Evolutionary conservation across 53 echinoderm and acorn worm genomes (phyloP).

Genomic region (Holothuria scabra): DNA sequence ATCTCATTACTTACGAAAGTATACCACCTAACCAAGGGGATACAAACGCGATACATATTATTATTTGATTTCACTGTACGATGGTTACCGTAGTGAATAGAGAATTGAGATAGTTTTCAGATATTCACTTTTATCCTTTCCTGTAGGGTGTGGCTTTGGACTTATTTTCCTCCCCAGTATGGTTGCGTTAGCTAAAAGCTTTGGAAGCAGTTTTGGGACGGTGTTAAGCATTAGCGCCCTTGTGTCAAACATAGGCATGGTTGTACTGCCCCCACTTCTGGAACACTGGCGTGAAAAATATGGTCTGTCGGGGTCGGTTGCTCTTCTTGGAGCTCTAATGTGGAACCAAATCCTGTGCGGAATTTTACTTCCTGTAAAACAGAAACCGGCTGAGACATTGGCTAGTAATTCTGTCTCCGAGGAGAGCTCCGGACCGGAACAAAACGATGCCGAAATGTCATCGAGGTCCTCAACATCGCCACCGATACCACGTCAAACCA

Average conservation of each 20-base stretch:
- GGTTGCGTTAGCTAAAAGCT: neutral
- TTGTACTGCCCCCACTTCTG: neutral
- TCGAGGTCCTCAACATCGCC: too few relatives aligned
- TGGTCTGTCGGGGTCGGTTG: neutral
- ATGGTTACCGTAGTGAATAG: too few relatives aligned
- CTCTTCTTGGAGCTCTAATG: constrained; percentile 5
- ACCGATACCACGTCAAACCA: too few relatives aligned
- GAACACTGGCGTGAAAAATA: constrained; percentile 18
- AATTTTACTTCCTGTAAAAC: neutral
- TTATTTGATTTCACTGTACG: too few relatives aligned
- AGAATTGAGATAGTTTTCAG: too few relatives aligned
- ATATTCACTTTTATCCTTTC: too few relatives aligned
- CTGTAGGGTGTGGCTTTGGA: neutral
- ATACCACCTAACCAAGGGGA: too few relatives aligned
- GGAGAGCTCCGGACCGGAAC: neutral
- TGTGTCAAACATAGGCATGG: neutral
- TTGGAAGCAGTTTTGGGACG: neutral
- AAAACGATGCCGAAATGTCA: neutral
- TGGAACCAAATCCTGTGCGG: neutral
- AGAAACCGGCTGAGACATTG: too few relatives aligned
- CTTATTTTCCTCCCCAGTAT: neutral
- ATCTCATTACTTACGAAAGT: too few relatives aligned
- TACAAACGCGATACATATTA: too few relatives aligned
- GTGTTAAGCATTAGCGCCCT: neutral
- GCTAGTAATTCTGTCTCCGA: neutral